Base-by-base conservation (phyloP, 2,113 vertebrate genomes). In the Lampris megalopsis region DNA sequence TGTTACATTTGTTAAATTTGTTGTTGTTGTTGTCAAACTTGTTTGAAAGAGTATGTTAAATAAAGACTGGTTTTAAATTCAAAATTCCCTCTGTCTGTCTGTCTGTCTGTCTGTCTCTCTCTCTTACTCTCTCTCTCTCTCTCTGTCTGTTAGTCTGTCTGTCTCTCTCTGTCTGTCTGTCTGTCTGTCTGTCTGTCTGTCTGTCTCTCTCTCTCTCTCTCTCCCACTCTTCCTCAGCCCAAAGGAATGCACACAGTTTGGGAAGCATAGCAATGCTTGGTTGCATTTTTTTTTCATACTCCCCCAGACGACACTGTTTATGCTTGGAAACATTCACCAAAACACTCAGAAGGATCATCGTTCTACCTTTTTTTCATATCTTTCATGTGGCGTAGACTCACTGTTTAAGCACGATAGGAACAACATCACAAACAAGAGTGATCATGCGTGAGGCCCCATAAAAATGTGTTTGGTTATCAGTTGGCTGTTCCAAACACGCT, bases 391-490 rank as follows among this genome's bases (percentile, higher is more conserved):
- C 53, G 9, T 73, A n/a, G 71, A 13, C 50, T 57, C 75, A 49
- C 69, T 38, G 57, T 67, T 59, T 71, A 81, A 77, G 69, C 56
- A 56, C 9, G 80, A 89, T 83, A 83, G 48, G 81, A 88, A 63
- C 79, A 78, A 79, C 86, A 80, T 83, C 74, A 47, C 82, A 82
- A 88, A 86, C 90, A 91, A 85, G 90, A 90, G 84, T 58, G 85
- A 90, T 92, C 90, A 89, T 90, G 90, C 58, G 36, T 58, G 9
- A 1, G 37, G 53, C 72, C 86, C 86, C 9, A 50, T 85, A 89
- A 91, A 24, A 83, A 78, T 85, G 81, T 88, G 82, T 90, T 89
- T 86, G 75, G 88, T 85, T 88, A 88, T 91, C 86, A 83, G 81
- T 78, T 70, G 74, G 81, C 82, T 68, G 81, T 80, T 70, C 57